Evolutionary conservation across 2,888 invertebrate species (phyloP), one percentile per base, ranked within the genome.

Genomic region (Phania funesta): DNA sequence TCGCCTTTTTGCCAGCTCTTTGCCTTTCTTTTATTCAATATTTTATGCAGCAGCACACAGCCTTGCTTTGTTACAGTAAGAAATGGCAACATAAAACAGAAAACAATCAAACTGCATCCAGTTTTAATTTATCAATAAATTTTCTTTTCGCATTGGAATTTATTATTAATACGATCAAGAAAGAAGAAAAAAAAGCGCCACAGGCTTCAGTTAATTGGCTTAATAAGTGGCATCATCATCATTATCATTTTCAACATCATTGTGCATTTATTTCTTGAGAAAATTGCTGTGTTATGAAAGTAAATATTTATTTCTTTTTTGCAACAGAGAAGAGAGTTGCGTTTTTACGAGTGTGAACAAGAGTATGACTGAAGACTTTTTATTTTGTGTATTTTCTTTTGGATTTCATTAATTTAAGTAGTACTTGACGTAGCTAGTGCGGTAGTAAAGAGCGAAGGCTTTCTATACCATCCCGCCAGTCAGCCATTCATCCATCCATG

Each of bases 181-280:
- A 74, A 54, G 20, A 50, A 38, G 9, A 20, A 62, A 58, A 58
- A 22, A 13, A 48, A 67, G 32, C 48, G 9, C 26, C 52, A 60
- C 4, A 44, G 73, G 24, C 32, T 64, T 52, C 73, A 50, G 68
- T 82, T 77, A 82, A 82, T 82, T 82, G 81, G 48, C 81, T 74
- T 77, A 77, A 77, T 74, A 82, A 82, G 64, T 82, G 46, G 62
- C 76, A 76, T 54, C 54, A 50, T 71, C 24, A 48, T 9, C 68
- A 41, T 32, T 22, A 29, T 41, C 56, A 29, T 11, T 35, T 65
- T 60, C 48, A 46, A 20, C 46, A 48, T 46, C 46, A 38, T 48
- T 64, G 44, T 35, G 46, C 65, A 38, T 48, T 62, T 76, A 48
- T 48, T 62, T 35, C 62, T 77, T 38, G 38, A 54, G 70, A 70